phyloP scores from a whole-genome alignment of 2,113 vertebrate genomes.

The Albula goreensis region DNA sequence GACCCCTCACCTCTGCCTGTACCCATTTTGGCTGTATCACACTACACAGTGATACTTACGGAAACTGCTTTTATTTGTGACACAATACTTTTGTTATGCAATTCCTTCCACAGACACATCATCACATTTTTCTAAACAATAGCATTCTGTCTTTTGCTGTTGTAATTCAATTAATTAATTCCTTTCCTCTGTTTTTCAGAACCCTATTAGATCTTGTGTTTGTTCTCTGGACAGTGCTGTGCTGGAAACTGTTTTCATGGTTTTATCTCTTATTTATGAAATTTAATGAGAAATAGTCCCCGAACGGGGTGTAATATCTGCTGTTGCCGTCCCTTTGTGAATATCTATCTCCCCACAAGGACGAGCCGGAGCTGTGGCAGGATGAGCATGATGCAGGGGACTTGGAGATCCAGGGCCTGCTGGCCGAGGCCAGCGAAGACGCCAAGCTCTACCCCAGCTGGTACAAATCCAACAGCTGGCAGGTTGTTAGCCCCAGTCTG shows the following conservation, averaged over 20 bases:
- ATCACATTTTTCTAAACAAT: not conserved
- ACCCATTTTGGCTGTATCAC: not conserved
- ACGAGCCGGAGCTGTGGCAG: conserved; percentile 19
- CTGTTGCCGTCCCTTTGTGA: conserved; percentile 3
- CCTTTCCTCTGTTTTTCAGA: not conserved
- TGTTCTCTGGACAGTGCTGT: not conserved
- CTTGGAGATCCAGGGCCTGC: conserved; percentile 26
- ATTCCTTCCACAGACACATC: not conserved
- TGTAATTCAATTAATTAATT: not conserved
- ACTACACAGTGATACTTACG: not conserved
- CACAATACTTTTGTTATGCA: not conserved
- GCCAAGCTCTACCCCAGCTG: conserved; percentile 43
- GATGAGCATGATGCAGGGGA: conserved; percentile 39
- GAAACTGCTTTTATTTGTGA: not conserved
- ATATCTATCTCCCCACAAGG: conserved; percentile 31
- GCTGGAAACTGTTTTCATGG: not conserved
- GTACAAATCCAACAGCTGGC: conserved; percentile 40
- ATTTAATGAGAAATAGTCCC: not conserved
- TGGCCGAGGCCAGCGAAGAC: conserved; percentile 34
- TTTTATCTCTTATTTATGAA: not conserved
- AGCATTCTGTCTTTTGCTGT: too few relatives aligned
- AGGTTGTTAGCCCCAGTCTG: not conserved
- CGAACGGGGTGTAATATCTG: not conserved
- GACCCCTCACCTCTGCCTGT: not conserved
- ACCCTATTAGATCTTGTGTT: not conserved